These are phyloP conservation scores for Dasypogon diadema DNA, from an alignment of 2,888 invertebrate genomes.

Conservation along the genomic window DNA sequence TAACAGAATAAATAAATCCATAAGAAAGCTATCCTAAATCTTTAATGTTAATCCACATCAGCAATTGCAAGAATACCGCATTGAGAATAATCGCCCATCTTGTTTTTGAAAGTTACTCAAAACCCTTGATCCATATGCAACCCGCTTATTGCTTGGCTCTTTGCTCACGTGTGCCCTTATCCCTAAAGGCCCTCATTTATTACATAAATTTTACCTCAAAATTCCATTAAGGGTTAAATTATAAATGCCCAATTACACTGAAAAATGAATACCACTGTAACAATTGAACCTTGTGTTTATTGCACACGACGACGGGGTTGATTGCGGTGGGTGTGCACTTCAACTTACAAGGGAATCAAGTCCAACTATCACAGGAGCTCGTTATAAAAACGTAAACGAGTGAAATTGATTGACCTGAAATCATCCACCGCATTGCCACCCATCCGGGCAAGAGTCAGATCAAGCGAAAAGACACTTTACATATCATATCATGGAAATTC, in stretches of 20 bases:
- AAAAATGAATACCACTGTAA: conserved; percentile 28
- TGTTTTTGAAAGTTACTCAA: too few relatives aligned
- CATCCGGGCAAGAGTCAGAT: neutral
- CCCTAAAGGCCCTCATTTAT: too few relatives aligned
- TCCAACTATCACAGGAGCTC: neutral
- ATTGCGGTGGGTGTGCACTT: neutral
- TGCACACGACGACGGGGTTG: too few relatives aligned
- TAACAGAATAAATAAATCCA: too few relatives aligned
- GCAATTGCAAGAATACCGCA: too few relatives aligned
- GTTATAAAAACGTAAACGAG: conserved; percentile 34
- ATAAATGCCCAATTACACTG: conserved; percentile 46
- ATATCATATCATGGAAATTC: neutral
- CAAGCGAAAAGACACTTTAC: conserved; percentile 13
- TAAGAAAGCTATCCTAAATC: too few relatives aligned
- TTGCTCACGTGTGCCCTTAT: too few relatives aligned
- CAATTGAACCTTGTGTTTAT: conserved; percentile 33
- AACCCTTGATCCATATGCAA: too few relatives aligned
- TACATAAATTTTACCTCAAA: conserved; percentile 6
- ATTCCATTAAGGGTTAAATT: conserved; percentile 38
- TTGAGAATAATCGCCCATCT: too few relatives aligned
- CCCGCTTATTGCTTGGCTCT: too few relatives aligned
- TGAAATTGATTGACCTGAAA: conserved; percentile 48
- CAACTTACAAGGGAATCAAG: neutral
- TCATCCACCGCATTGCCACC: conserved; percentile 5
- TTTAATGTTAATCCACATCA: too few relatives aligned